Percentiles rank a stretch among this genome's conserved stretches.
Conservation (phyloP, 2,113 vertebrate genomes). For the Tychaedon coryphoeus region DNA sequence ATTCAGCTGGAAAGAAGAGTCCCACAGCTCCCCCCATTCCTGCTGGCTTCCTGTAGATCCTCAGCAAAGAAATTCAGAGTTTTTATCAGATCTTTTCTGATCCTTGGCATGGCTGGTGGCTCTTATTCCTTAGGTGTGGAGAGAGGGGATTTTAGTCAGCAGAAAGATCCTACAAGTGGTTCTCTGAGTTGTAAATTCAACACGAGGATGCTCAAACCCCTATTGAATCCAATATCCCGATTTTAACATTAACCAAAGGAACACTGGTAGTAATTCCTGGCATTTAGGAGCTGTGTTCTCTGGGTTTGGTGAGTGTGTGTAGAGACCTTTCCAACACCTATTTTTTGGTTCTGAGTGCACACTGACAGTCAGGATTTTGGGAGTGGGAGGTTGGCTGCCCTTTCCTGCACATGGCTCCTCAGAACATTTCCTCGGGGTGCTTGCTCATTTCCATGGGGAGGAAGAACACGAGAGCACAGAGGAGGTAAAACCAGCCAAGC, state of each 20-base stretch:
- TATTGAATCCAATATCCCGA: rapidly evolving
- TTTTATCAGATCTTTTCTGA: not conserved
- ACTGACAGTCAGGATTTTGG: not conserved
- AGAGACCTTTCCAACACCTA: not conserved
- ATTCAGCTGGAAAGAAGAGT: not conserved
- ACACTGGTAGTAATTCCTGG: not conserved
- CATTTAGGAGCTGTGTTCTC: not conserved
- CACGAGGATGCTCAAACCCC: not conserved
- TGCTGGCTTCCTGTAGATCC: not conserved
- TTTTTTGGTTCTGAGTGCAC: not conserved
- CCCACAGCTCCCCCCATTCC: too few relatives aligned
- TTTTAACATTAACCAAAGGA: not conserved
- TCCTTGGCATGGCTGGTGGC: not conserved
- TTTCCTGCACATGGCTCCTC: slow-evolving; percentile 40
- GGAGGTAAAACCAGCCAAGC: not conserved
- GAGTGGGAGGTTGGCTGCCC: slow-evolving; percentile 31
- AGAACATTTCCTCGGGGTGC: not conserved
- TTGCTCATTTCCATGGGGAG: not conserved
- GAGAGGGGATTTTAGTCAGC: not conserved
- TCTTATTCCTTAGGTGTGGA: not conserved
- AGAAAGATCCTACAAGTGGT: not conserved
- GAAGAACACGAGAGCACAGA: not conserved
- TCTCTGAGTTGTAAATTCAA: not conserved
- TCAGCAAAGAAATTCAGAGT: not conserved
- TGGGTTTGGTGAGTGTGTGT: not conserved